Base-by-base conservation (phyloP, 37 sponge, comb jelly and placozoan genomes). In the Aplysina aerophoba region DNA sequence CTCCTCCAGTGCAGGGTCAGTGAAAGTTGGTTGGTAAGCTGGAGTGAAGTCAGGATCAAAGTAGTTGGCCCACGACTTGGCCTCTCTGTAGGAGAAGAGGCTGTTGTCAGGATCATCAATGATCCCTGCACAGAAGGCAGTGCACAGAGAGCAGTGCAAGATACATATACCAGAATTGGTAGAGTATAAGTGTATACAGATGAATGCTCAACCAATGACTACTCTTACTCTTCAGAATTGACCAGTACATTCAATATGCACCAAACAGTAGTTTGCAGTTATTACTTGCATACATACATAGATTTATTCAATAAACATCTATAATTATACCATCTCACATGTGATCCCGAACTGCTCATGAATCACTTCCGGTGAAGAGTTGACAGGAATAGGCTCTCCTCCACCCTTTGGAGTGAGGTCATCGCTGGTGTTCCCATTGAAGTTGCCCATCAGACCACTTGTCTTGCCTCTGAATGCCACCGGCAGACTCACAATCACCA, bases 61-160 rank as follows among this genome's bases (percentile, higher is more conserved):
- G 69, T 57, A 86, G 11, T 66, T 60, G 12, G 59, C 81, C 87
- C 87, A 87, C 21, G 37, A 73, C 50, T 74, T 72, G 21, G 67
- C 83, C 50, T 83, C 55, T 27, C 35, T n/a, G 53, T 90, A 90
- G 15, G 91, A 82, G 57, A 90, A 90, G 38, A 90, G 50, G 44
- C 82, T 82, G 21, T 85, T 59, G 19, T 6, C 20, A 31, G 80
- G 80, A n/a, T n/a, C n/a, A 53, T 81, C 75, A 62, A 89, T 56
- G 22, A 85, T 89, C 90, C 90, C 90, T 89, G 59, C 38, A 87
- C n/a, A n/a, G n/a, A n/a, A n/a, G n/a, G n/a, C n/a, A n/a, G n/a
- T n/a, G n/a, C n/a, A n/a, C 0, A n/a, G 33, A 54, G 15, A 71
- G 55, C 17, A 72, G 24, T 31, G 3, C 20, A 19, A 33, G 12